These are phyloP conservation scores for Periparus ater DNA, from an alignment of 2,797 vertebrate species.

Conservation along the genomic window DNA sequence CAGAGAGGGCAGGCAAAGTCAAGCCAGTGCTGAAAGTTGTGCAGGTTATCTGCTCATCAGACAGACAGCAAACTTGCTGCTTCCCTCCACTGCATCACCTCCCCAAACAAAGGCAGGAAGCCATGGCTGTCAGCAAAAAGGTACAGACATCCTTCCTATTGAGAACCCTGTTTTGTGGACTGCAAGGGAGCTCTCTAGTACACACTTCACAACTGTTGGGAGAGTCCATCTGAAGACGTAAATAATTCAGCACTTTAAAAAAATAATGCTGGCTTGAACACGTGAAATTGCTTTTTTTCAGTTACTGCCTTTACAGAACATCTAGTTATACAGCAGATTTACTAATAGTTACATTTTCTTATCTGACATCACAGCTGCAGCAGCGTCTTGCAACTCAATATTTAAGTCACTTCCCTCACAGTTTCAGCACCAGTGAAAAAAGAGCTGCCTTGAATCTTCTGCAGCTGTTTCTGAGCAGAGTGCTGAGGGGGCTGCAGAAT, in stretches of 20 bases:
- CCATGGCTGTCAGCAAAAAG: slow-evolving; percentile 28
- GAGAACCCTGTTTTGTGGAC: neutral
- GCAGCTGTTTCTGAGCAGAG: slow-evolving; percentile 24
- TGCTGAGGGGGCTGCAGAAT: neutral
- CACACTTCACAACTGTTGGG: neutral
- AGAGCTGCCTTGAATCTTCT: slow-evolving; percentile 11
- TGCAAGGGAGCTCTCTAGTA: neutral
- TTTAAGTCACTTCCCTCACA: neutral
- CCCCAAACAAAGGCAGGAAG: slow-evolving; percentile 76
- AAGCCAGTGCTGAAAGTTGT: neutral
- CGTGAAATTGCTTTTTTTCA: neutral
- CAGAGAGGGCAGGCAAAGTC: neutral
- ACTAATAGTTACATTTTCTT: neutral
- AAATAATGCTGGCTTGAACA: neutral
- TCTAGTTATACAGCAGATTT: neutral
- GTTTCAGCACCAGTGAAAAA: neutral
- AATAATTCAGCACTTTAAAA: neutral
- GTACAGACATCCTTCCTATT: slow-evolving; percentile 30
- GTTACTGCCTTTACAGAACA: neutral
- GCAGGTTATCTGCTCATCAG: slow-evolving; percentile 33
- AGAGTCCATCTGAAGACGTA: neutral
- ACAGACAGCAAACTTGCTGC: neutral
- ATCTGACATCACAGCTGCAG: neutral
- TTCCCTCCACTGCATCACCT: slow-evolving; percentile 69
- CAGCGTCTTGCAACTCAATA: neutral